phyloP scores from a whole-genome alignment of 1,140 invertebrate genomes.

The Radopholus similis region DNA sequence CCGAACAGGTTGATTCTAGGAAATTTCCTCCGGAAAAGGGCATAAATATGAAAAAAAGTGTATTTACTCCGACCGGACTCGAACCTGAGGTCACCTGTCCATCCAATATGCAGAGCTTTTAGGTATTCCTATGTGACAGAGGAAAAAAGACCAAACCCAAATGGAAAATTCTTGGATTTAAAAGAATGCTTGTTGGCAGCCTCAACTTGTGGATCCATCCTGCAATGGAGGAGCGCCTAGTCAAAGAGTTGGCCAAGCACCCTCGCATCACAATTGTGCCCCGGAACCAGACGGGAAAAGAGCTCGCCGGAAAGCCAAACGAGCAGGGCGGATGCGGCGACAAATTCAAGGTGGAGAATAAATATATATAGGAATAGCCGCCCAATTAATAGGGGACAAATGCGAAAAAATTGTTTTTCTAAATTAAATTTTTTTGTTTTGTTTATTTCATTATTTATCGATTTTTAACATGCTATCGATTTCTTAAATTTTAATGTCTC shows the following conservation, averaged over 20 bases:
- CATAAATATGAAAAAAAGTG: no score
- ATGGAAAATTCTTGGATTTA: no score
- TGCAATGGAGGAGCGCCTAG: background rate
- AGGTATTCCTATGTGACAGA: no score
- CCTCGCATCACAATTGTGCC: conserved; percentile 4
- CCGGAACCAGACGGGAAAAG: background rate
- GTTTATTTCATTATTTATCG: background rate
- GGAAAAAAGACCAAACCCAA: no score
- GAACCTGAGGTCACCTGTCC: no score
- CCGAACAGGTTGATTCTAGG: conserved; percentile 1
- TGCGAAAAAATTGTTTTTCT: background rate
- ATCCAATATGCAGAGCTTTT: no score
- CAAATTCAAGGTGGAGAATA: background rate
- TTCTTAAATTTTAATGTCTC: no score
- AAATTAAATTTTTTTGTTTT: background rate
- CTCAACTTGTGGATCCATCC: conserved; percentile 28
- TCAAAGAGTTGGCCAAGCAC: background rate
- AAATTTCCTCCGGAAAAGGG: background rate
- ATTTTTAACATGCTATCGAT: background rate
- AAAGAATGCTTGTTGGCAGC: background rate
- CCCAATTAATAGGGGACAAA: background rate
- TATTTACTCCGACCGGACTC: no score
- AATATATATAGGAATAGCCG: no score
- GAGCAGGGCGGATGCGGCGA: no score
- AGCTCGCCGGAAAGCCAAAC: no score